Conservation (phyloP, 2,888 invertebrate genomes). For the Cetonia aurata region DNA sequence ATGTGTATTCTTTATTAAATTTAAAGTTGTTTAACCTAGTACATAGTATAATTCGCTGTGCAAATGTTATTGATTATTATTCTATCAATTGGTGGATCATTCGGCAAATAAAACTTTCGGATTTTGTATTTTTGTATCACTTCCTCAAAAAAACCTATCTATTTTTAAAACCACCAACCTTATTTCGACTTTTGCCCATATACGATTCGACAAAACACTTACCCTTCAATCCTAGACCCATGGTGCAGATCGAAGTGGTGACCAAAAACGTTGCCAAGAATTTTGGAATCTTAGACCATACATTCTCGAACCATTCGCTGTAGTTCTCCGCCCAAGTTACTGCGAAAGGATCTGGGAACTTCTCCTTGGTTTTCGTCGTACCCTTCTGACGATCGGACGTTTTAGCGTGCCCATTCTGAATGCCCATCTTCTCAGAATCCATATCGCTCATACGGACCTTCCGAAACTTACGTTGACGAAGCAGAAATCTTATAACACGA, state of each 20-base stretch:
- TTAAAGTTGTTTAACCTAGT: too few relatives aligned
- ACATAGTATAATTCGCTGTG: too few relatives aligned
- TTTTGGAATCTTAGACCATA: slow-evolving; percentile 71
- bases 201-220: slow-evolving; percentile 49
- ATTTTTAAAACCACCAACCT: too few relatives aligned
- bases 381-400: slow-evolving; percentile 7
- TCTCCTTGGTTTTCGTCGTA: slow-evolving; percentile 1
- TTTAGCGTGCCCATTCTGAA: slow-evolving; percentile 23
- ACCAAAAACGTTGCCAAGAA: slow-evolving; percentile 70
- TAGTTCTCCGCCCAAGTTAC: slow-evolving; percentile 75
- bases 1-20: too few relatives aligned
- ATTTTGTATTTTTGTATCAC: too few relatives aligned
- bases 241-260: slow-evolving; percentile 72
- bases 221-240: slow-evolving; percentile 76
- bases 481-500: too few relatives aligned
- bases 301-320: slow-evolving; percentile 68
- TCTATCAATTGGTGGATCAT: too few relatives aligned
- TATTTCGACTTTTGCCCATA: neutral
- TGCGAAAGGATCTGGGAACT: slow-evolving; percentile 67
- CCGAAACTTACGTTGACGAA: too few relatives aligned
- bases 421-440: slow-evolving; percentile 24
- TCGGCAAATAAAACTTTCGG: too few relatives aligned
- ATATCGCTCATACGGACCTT: slow-evolving; percentile 15
- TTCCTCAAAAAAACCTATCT: too few relatives aligned
- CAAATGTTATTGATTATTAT: too few relatives aligned